Evolutionary conservation across 2,888 invertebrate species (phyloP), one percentile per base, ranked within the genome.

Genomic region (Ectropis crepuscularia): DNA sequence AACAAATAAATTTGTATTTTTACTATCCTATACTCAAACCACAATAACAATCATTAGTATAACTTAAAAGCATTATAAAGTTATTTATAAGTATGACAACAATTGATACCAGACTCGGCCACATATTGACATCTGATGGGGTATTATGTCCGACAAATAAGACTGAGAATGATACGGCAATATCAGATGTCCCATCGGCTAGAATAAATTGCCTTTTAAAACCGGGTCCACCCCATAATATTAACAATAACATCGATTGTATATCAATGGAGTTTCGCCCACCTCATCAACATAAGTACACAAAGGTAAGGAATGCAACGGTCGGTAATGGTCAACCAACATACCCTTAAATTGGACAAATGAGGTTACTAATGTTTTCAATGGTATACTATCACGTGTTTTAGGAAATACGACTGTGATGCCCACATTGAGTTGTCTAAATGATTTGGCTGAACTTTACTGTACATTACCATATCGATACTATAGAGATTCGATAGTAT

Each of bases 261-360:
- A 86, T 88, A 87, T 88, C 88, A 89, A 89, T 89, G 78, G 85
- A 80, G 90, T 89, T 90, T 89, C 89, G 90, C 90, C 91, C 89
- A 89, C 88, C 90, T 91, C 91, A 90, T 91, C 89, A 87, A 85
- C 87, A 86, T 90, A 90, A 88, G 87, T 83, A 87, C 83, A 89
- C 89, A 89, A 89, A 86, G 87, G 82, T 80, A 74, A 78, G 86
- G 88, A 87, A 89, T 88, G 87, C 85, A 81, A 76, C 73, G 79
- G 68, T 67, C 74, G 72, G 77, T 78, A 42, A 2, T 16, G 41
- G 16, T n/a, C 6, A 6, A n/a, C 42, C 6, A 42, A 28, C 0
- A 16, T 42, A 28, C 16, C 0, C n/a, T 10, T 6, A 7, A 41
- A 6, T 4, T 41, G 51, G 6, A 6, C 41, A 51, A 51, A 41